Evolutionary conservation across 2,797 vertebrate species (phyloP).

Genomic region (Sebastes baramenuke): DNA sequence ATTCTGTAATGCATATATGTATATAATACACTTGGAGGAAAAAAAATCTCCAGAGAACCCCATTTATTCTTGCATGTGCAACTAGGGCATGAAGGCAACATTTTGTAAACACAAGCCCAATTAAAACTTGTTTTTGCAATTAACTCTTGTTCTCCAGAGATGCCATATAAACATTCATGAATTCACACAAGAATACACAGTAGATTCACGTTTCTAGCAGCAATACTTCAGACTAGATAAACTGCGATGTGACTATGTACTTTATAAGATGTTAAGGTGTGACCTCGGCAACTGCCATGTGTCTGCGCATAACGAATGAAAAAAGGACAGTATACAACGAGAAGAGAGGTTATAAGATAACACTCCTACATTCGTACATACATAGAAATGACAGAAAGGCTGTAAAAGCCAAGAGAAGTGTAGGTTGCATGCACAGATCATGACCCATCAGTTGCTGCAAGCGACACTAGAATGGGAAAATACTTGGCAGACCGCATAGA

Average conservation of each 20-base stretch:
- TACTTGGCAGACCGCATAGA: not conserved
- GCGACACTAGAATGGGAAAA: not conserved
- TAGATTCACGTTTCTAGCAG: not conserved
- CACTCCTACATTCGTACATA: not conserved
- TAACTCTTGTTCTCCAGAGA: constrained; percentile 43
- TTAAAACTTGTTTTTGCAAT: constrained; percentile 68
- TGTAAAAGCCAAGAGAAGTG: not conserved
- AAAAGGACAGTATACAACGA: not conserved
- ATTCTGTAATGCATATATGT: constrained; percentile 1
- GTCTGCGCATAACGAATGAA: constrained; percentile 8
- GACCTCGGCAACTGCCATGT: constrained; percentile 20
- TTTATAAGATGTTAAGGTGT: constrained; percentile 9
- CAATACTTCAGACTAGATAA: constrained; percentile 6
- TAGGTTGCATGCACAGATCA: not conserved
- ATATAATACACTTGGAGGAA: not conserved
- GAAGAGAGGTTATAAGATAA: not conserved
- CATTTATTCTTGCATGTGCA: constrained; percentile 34
- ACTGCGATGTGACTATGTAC: not conserved
- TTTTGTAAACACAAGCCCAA: constrained; percentile 64
- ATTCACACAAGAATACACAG: constrained; percentile 2
- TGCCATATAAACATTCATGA: constrained; percentile 22
- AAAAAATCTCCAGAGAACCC: constrained; percentile 14
- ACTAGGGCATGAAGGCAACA: constrained; percentile 52
- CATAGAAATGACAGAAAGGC: not conserved
- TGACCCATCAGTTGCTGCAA: not conserved